Evolutionary conservation across 1,140 invertebrate genomes (phyloP).

Genomic region (Andricus grossulariae): DNA sequence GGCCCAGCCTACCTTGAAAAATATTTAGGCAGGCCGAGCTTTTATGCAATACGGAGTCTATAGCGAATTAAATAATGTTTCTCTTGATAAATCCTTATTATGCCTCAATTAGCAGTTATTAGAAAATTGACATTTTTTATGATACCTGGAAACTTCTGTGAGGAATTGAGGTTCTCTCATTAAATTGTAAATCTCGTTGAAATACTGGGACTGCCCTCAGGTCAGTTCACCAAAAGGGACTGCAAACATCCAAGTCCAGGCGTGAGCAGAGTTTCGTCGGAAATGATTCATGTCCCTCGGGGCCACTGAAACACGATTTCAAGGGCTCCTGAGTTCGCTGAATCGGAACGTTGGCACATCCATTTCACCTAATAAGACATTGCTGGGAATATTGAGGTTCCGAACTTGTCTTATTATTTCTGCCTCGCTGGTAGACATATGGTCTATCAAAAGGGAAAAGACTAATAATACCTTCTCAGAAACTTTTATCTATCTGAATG

Average conservation of each 20-base stretch:
- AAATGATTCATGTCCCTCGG: slow-evolving; percentile 54
- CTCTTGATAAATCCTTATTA: background rate
- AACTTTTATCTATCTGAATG: slow-evolving; percentile 2
- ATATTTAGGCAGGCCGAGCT: no score
- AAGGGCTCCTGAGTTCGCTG: slow-evolving; percentile 43
- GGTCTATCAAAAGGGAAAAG: slow-evolving; percentile 7
- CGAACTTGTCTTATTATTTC: slow-evolving; percentile 26
- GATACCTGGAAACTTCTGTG: background rate
- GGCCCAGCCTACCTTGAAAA: no score
- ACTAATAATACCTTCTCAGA: background rate
- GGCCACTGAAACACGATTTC: slow-evolving; percentile 51
- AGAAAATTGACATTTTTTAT: background rate
- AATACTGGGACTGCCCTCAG: background rate
- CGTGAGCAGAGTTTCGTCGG: slow-evolving; percentile 44
- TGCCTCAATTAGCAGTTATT: background rate
- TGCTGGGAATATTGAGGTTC: slow-evolving; percentile 50
- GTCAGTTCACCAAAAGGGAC: background rate
- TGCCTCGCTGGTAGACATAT: slow-evolving; percentile 1
- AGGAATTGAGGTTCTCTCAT: slow-evolving; percentile 18
- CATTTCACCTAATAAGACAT: slow-evolving; percentile 56
- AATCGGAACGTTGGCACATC: slow-evolving; percentile 52
- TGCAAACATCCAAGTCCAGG: slow-evolving; percentile 36
- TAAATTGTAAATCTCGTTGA: background rate
- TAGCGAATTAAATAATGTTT: no score
- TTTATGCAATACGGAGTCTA: no score